These are phyloP conservation scores for Coregonus clupeaformis DNA, from an alignment of 2,113 vertebrate genomes.

Conservation along the genomic window DNA sequence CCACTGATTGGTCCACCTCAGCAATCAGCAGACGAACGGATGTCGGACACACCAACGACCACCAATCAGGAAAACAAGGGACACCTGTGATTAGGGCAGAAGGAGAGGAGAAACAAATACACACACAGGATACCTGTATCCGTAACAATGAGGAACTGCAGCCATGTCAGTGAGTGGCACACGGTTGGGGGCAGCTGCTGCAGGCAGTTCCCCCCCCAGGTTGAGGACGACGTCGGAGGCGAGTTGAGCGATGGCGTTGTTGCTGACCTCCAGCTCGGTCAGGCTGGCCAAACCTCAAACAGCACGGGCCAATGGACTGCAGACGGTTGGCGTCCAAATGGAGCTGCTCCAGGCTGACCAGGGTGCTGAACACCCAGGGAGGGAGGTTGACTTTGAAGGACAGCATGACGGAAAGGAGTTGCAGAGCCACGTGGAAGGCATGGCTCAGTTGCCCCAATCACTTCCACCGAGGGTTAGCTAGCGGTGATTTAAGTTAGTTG, in stretches of 20 bases:
- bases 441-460: neutral
- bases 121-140: too few relatives aligned
- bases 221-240: conserved; percentile 65
- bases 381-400: conserved; percentile 73
- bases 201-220: conserved; percentile 78
- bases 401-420: conserved; percentile 78
- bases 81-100: too few relatives aligned
- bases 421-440: conserved; percentile 73
- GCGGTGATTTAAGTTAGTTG: conserved; percentile 49
- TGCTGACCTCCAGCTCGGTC: conserved; percentile 72
- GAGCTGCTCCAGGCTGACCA: conserved; percentile 74
- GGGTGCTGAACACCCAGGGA: conserved; percentile 66
- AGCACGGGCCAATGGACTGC: conserved; percentile 55
- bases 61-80: too few relatives aligned
- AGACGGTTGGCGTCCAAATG: conserved; percentile 75
- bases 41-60: too few relatives aligned
- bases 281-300: conserved; percentile 72
- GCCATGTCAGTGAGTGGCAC: too few relatives aligned
- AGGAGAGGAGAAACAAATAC: too few relatives aligned
- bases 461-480: too few relatives aligned
- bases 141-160: too few relatives aligned
- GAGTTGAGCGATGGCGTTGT: conserved; percentile 72
- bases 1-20: too few relatives aligned
- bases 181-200: too few relatives aligned
- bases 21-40: too few relatives aligned